These are phyloP conservation scores for Cisticola juncidis DNA, from an alignment of 2,113 vertebrate genomes.

Conservation along the genomic window DNA sequence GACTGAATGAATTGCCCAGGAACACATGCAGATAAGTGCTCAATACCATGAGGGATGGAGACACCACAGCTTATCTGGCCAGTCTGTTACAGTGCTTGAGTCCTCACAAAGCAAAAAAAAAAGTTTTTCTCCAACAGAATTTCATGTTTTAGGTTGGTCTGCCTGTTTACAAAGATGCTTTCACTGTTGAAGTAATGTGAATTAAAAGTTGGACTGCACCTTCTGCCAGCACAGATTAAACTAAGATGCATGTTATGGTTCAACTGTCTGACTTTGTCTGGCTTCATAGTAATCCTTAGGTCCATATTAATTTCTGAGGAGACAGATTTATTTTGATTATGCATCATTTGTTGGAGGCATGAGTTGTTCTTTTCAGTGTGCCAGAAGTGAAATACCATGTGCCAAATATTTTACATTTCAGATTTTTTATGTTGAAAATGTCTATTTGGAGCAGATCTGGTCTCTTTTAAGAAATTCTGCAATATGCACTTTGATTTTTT, in stretches of 20 bases:
- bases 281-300: not conserved
- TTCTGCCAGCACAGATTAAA: not conserved
- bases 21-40: not conserved
- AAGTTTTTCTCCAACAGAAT: not conserved
- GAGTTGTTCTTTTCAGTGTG: not conserved
- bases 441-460: not conserved
- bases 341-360: not conserved
- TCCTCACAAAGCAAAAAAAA: not conserved
- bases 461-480: not conserved
- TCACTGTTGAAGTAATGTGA: not conserved
- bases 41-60: not conserved
- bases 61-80: not conserved
- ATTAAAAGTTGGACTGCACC: not conserved
- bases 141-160: not conserved
- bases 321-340: constrained; percentile 26
- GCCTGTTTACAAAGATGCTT: not conserved
- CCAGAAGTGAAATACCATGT: not conserved
- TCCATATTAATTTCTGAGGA: not conserved
- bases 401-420: not conserved
- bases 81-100: not conserved
- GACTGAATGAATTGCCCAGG: not conserved
- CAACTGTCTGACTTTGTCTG: not conserved
- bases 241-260: not conserved
- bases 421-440: not conserved
- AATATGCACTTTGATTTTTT: not conserved